Conservation (phyloP, 2,113 vertebrate species). For the Anguilla japonica region DNA sequence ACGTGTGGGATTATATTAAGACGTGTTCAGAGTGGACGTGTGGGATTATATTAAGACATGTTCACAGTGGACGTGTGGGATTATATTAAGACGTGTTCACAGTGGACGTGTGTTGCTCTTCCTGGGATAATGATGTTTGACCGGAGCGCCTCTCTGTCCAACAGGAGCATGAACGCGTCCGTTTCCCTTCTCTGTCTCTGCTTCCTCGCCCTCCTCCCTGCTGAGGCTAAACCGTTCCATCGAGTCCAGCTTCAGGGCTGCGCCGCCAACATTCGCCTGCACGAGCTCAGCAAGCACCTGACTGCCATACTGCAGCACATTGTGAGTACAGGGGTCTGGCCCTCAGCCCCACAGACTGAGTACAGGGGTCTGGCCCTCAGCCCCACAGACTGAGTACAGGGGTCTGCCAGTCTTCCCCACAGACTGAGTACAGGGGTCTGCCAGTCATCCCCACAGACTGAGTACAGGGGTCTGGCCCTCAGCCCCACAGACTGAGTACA, state of each 20-base stretch:
- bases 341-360: background rate
- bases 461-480: too few species aligned
- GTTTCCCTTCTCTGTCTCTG: background rate
- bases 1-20: too few species aligned
- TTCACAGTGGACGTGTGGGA: too few species aligned
- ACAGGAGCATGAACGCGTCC: background rate
- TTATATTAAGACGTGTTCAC: too few species aligned
- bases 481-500: too few species aligned
- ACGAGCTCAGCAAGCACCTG: background rate
- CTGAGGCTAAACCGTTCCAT: background rate
- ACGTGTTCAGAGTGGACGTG: too few species aligned
- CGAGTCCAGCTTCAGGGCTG: background rate
- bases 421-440: too few species aligned
- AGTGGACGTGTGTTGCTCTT: background rate
- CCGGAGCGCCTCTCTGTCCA: background rate
- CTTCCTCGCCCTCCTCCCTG: background rate
- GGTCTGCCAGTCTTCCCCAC: too few species aligned
- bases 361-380: too few species aligned
- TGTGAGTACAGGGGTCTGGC: background rate
- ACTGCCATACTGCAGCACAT: background rate
- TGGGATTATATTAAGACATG: too few species aligned
- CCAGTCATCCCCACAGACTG: too few species aligned
- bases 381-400: too few species aligned
- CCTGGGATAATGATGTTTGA: background rate
- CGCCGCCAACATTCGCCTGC: background rate